Percentiles rank a stretch among this genome's conserved stretches.
phyloP scores from a whole-genome alignment of 53 echinoderm and acorn worm species.

The Crossaster papposus region DNA sequence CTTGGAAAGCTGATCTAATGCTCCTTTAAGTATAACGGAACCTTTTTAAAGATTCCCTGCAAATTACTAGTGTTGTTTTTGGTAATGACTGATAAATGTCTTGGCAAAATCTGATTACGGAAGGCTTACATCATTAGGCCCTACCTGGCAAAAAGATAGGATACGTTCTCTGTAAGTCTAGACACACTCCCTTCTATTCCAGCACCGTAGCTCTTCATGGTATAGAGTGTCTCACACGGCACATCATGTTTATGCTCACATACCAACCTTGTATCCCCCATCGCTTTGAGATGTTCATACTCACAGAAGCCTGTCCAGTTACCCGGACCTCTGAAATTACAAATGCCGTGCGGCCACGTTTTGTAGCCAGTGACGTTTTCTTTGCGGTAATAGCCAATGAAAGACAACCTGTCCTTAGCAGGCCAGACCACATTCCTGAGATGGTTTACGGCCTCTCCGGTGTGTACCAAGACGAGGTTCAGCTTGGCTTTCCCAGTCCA shows the following conservation, averaged over 20 bases:
- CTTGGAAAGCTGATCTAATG: no score
- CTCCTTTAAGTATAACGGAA: no score
- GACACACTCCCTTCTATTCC: not conserved
- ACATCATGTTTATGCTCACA: conserved; percentile 8
- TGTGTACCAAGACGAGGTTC: conserved; percentile 29
- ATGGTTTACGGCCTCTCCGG: conserved; percentile 30
- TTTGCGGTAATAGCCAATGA: conserved; percentile 9
- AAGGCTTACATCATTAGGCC: not conserved
- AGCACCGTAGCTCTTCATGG: not conserved
- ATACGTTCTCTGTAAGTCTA: conserved; percentile 6
- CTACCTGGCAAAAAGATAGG: conserved; percentile 33
- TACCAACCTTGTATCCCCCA: conserved; percentile 8
- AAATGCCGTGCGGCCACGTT: not conserved
- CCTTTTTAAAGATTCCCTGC: no score
- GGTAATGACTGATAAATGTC: no score
- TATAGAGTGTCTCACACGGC: not conserved
- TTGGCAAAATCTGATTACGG: not conserved
- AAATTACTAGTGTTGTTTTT: no score
- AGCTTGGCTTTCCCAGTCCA: conserved; percentile 31
- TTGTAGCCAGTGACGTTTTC: not conserved
- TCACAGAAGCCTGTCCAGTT: conserved; percentile 18
- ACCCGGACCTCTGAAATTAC: conserved; percentile 7
- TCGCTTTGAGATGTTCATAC: conserved; percentile 26
- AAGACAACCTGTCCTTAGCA: not conserved
- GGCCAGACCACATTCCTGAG: conserved; percentile 27